Evolutionary conservation across 1,140 invertebrate species (phyloP).

Genomic region (Trissolcus basalis): DNA sequence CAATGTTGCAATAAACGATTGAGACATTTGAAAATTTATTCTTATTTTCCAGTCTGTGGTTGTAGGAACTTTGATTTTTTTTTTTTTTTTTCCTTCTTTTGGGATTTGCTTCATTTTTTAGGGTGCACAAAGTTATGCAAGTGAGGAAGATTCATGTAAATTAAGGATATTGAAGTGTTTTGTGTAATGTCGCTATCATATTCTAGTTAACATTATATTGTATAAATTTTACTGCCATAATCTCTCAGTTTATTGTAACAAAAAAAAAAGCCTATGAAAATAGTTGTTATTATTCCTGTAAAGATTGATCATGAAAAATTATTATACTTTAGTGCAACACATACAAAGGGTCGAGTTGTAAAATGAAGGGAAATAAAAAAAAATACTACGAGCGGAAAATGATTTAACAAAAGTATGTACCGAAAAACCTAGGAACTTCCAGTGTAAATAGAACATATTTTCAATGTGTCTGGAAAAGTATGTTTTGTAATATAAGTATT

Average conservation of each 20-base stretch:
- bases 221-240: constrained; percentile 76
- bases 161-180: constrained; percentile 29
- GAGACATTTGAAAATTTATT: too few species aligned
- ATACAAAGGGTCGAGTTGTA: constrained; percentile 24
- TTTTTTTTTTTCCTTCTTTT: too few species aligned
- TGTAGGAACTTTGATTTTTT: too few species aligned
- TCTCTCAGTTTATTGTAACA: constrained; percentile 69
- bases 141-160: constrained; percentile 12
- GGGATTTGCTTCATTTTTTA: too few species aligned
- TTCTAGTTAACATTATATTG: constrained; percentile 63
- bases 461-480: constrained; percentile 76
- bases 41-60: too few species aligned
- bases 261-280: constrained; percentile 72
- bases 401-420: constrained; percentile 61
- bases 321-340: constrained; percentile 24
- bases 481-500: constrained; percentile 77
- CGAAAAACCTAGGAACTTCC: constrained; percentile 69
- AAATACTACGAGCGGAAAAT: constrained; percentile 20
- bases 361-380: constrained; percentile 6
- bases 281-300: constrained; percentile 73
- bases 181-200: constrained; percentile 66
- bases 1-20: too few species aligned
- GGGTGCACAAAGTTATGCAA: too few species aligned
- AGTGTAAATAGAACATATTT: constrained; percentile 76
- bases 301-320: constrained; percentile 63